Base-by-base conservation (phyloP, 2,888 invertebrate species). In the Endomychus coccineus region DNA sequence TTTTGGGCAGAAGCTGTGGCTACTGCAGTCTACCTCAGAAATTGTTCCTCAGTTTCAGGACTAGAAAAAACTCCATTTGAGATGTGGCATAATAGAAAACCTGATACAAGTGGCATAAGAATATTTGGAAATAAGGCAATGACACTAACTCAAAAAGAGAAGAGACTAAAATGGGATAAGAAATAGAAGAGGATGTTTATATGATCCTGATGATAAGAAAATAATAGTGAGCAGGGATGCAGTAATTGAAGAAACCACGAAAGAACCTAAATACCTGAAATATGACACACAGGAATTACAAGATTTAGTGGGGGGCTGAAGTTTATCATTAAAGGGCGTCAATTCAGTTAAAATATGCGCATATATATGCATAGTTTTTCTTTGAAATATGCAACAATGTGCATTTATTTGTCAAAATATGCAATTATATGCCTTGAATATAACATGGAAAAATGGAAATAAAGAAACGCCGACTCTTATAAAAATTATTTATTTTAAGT, bases 1-100 rank as follows among this genome's bases (percentile, higher is more conserved):
- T 51, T 44, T 40, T 51, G 56, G 57, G 58, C 54, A 14, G 56
- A 59, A 32, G 56, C 56, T 5, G 39, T 48, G 19, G 32, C 28
- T 21, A 46, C 43, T 10, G 46, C 46, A 27, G 44, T 43, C 12
- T 43, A 46, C 30, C 31, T 45, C 3, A 35, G 32, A 11, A 49
- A 47, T 32, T 34, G 48, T 28, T 45, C 45, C 21, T 31, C 42
- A 25, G 43, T 37, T 12, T 32, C 35, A 17, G 40, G 42, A 30
- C 19, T 45, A 9, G 19, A 31, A 33, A 15, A n/a, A 31, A 47
- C 42, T 10, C 47, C 47, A 25, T 45, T 36, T 25, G 47, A 46
- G 29, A 39, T 48, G 19, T 48, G 46, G 46, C 16, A 23, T 19
- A 31, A 34, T 5, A 39, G 17, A 28, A 47, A 49, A 38, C 40